These are phyloP conservation scores for Onychomys leucogaster DNA, from an alignment of 2,797 vertebrate species.

Conservation along the genomic window DNA sequence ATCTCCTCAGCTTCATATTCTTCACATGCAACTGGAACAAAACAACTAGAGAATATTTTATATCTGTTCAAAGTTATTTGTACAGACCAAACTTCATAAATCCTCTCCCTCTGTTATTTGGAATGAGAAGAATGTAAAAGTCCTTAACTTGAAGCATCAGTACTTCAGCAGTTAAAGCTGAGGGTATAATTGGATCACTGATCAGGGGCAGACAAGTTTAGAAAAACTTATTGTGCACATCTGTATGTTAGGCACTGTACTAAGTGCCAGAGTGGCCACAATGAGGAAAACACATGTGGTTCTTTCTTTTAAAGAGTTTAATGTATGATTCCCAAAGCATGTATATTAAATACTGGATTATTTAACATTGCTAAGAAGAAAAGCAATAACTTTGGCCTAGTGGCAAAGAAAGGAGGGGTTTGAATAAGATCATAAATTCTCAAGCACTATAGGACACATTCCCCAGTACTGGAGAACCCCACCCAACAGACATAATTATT, in stretches of 20 bases:
- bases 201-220: constrained; percentile 12
- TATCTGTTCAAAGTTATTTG: constrained; percentile 52
- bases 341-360: constrained; percentile 57
- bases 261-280: neutral
- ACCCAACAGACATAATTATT: neutral
- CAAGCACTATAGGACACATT: neutral
- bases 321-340: neutral
- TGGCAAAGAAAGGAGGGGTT: neutral
- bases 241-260: neutral
- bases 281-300: neutral
- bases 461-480: neutral
- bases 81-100: constrained; percentile 51
- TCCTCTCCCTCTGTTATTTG: constrained; percentile 26
- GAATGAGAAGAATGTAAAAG: constrained; percentile 13
- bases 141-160: neutral
- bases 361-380: constrained; percentile 47
- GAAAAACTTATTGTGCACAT: constrained; percentile 44
- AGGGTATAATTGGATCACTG: constrained; percentile 33
- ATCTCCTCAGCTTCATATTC: neutral
- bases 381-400: neutral
- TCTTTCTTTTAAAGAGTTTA: neutral
- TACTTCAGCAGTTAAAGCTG: neutral
- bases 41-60: constrained; percentile 42
- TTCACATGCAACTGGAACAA: constrained; percentile 39
- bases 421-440: neutral